Conservation (phyloP, 1,140 invertebrate species). For the Dufourea novaeangliae region DNA sequence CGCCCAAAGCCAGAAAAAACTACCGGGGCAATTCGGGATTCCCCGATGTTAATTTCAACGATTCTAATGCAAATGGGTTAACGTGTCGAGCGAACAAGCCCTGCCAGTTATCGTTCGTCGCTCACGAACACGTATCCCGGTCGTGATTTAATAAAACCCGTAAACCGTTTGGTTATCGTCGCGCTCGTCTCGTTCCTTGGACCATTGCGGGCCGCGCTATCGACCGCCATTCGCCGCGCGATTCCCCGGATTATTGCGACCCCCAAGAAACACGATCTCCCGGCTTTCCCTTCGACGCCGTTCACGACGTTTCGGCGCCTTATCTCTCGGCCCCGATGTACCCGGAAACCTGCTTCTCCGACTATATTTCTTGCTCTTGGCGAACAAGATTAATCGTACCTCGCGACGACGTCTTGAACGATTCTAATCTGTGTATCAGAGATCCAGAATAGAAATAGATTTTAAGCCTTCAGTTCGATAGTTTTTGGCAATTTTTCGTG, state of each 20-base stretch:
- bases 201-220: neutral
- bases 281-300: constrained; percentile 15
- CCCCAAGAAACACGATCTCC: neutral
- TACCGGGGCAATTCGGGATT: neutral
- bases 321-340: constrained; percentile 14
- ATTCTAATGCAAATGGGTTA: constrained; percentile 28
- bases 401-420: neutral
- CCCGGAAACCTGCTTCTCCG: constrained; percentile 10
- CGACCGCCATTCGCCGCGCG: neutral
- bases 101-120: neutral
- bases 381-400: neutral
- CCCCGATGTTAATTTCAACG: neutral
- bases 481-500: neutral
- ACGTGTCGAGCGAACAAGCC: neutral
- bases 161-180: constrained; percentile 34
- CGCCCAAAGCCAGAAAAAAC: neutral
- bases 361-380: neutral
- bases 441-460: neutral
- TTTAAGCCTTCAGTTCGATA: neutral
- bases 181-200: neutral
- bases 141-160: neutral
- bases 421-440: too few relatives aligned
- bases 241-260: constrained; percentile 18
- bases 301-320: neutral
- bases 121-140: constrained; percentile 5